phyloP scores from a whole-genome alignment of 53 echinoderm and acorn worm species.

The Mesocentrotus franciscanus region DNA sequence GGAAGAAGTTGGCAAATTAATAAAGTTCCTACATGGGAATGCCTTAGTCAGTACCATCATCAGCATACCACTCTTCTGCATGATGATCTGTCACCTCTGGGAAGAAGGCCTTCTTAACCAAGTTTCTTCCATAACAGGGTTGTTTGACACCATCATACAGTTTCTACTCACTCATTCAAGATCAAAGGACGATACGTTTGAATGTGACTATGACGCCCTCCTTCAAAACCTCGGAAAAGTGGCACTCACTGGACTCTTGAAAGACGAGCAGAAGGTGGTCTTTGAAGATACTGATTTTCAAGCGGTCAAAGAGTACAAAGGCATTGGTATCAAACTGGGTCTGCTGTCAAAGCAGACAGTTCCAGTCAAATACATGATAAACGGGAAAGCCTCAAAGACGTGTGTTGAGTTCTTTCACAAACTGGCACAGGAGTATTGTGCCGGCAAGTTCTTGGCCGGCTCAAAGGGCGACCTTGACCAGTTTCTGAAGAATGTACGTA shows the following conservation, averaged over 20 bases:
- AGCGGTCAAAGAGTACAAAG: not conserved
- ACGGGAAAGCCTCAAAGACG: slow-evolving; percentile 37
- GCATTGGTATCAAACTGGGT: slow-evolving; percentile 6
- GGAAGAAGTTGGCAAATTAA: not conserved
- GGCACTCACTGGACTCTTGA: slow-evolving; percentile 1
- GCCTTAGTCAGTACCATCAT: not conserved
- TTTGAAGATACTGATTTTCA: slow-evolving; percentile 40
- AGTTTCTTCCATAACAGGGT: not conserved
- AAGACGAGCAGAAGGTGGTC: slow-evolving; percentile 14
- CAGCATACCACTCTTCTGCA: slow-evolving; percentile 39
- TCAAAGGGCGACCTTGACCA: not conserved
- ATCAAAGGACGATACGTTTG: slow-evolving; percentile 32
- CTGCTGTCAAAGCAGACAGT: slow-evolving; percentile 34
- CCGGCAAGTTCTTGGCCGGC: slow-evolving; percentile 13
- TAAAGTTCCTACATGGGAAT: not conserved
- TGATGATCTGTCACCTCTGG: slow-evolving; percentile 60
- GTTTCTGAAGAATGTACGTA: not conserved
- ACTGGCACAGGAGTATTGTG: slow-evolving; percentile 53
- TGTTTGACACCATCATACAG: slow-evolving; percentile 42
- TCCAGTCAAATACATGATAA: not conserved
- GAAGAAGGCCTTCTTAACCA: slow-evolving; percentile 19
- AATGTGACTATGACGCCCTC: slow-evolving; percentile 33
- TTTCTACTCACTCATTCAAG: slow-evolving; percentile 40
- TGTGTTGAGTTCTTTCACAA: slow-evolving; percentile 58
- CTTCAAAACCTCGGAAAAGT: slow-evolving; percentile 5